These are phyloP conservation scores for Helarctos malayanus DNA, from an alignment of 2,797 vertebrate species.

Conservation along the genomic window DNA sequence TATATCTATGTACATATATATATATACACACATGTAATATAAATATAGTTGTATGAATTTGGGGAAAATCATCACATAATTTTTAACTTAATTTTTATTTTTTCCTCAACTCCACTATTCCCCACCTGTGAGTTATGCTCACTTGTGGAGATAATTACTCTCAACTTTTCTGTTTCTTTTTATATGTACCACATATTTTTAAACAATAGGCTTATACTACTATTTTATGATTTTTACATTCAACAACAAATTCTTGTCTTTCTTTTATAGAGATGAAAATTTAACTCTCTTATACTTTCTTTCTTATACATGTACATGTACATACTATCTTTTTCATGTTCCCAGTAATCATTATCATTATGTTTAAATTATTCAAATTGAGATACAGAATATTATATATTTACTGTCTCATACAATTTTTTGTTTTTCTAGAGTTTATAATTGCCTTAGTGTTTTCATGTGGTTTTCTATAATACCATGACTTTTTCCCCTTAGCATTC, in stretches of 20 bases:
- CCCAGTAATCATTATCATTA: neutral
- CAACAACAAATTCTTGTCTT: neutral
- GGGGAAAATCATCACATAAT: neutral
- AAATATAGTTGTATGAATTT: neutral
- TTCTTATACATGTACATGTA: neutral
- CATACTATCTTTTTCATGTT: neutral
- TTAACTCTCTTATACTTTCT: neutral
- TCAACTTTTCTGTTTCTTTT: constrained; percentile 7
- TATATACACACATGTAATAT: too few species aligned
- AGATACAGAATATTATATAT: neutral
- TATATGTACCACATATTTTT: neutral
- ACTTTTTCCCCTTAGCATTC: neutral
- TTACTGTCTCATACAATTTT: neutral
- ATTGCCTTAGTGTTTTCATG: neutral
- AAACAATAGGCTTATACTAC: neutral
- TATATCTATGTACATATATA: neutral
- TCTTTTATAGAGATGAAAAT: neutral
- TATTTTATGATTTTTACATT: neutral
- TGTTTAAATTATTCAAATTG: constrained; percentile 17
- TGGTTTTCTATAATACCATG: neutral
- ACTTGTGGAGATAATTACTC: neutral
- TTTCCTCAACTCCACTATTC: neutral
- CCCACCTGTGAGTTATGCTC: neutral
- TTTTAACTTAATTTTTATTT: constrained; percentile 59
- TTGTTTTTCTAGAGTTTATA: constrained; percentile 12